Evolutionary conservation across 1,140 invertebrate genomes (phyloP).

Genomic region (Drosophila ironensis): DNA sequence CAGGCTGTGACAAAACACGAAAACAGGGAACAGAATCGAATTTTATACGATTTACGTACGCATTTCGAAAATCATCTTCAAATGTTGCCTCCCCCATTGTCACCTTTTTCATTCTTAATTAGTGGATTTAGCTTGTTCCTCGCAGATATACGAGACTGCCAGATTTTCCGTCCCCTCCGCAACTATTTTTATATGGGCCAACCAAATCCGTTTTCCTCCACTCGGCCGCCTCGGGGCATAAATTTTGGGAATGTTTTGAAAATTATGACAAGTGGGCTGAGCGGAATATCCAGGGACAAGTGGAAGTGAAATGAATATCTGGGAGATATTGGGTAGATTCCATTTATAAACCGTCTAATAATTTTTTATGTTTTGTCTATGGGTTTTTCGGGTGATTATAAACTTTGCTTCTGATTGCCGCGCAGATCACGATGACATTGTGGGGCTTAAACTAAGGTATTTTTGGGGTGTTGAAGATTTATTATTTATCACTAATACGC

Average conservation of each 20-base stretch:
- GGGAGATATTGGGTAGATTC: not conserved
- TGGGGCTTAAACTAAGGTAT: constrained; percentile 37
- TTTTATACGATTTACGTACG: constrained; percentile 63
- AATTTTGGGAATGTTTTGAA: constrained; percentile 58
- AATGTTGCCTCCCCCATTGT: constrained; percentile 46
- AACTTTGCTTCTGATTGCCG: constrained; percentile 29
- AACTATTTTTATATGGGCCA: constrained; percentile 53
- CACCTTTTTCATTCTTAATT: constrained; percentile 73
- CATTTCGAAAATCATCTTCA: constrained; percentile 24
- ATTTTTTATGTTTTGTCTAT: not conserved
- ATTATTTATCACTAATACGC: constrained; percentile 76
- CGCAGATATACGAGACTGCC: constrained; percentile 38
- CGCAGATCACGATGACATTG: constrained; percentile 28
- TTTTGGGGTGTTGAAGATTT: constrained; percentile 57
- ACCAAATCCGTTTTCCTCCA: constrained; percentile 53
- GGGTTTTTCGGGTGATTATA: constrained; percentile 26
- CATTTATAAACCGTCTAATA: not conserved
- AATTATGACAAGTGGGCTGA: constrained; percentile 76
- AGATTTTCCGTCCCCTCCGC: constrained; percentile 1
- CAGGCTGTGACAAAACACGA: constrained; percentile 42
- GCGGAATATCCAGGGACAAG: constrained; percentile 11
- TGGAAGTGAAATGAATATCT: constrained; percentile 42
- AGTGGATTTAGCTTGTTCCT: constrained; percentile 67
- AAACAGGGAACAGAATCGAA: constrained; percentile 44
- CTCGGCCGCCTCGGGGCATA: constrained; percentile 48